Evolutionary conservation across 2,113 vertebrate genomes (phyloP), one percentile per base, ranked within the genome.

Genomic region (Etheostoma cragini): DNA sequence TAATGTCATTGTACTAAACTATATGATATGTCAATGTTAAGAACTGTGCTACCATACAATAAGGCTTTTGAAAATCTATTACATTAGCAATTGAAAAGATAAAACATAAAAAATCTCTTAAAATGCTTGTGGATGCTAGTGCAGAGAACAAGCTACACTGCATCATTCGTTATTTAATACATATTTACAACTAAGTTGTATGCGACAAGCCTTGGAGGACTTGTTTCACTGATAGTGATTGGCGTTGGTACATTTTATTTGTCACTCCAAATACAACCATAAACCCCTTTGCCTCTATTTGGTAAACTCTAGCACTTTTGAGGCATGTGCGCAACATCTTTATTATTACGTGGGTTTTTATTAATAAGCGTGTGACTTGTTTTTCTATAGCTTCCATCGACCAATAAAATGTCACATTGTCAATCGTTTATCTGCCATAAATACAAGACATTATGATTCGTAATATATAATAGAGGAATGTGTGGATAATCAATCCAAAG

Each of bases 291-390:
- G 21, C 10, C 14, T 38, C 4, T 60, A 72, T 74, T 72, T 62
- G 6, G 19, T 49, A 21, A 42, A 54, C 50, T 11, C 10, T 49
- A 6, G n/a, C 4, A 15, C 12, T 50, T 50, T 4, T 8, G 1
- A 49, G 26, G 49, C 26, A 63, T 71, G 7, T 65, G 67, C 21
- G 21, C 30, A 66, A 17, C 7, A 4, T 60, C 17, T 80, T 77
- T 64, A 83, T 75, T 85, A 52, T 35, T 49, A 74, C 38, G 17
- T 64, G 26, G 38, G 47, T 15, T 85, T 38, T 38, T 6, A 71
- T 66, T 49, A 22, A 71, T 61, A 26, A 21, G 2, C 56, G 3
- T 52, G 22, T 45, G 62, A 57, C 17, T 24, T 75, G 26, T 47
- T 64, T 58, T 50, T 24, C n/a, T 42, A 3, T 12, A 26, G 42